A percentile compares a stretch with the other conserved stretches of the same genome.
Evolutionary conservation across 2,888 invertebrate genomes (phyloP).

Genomic region (Folsomia candida): DNA sequence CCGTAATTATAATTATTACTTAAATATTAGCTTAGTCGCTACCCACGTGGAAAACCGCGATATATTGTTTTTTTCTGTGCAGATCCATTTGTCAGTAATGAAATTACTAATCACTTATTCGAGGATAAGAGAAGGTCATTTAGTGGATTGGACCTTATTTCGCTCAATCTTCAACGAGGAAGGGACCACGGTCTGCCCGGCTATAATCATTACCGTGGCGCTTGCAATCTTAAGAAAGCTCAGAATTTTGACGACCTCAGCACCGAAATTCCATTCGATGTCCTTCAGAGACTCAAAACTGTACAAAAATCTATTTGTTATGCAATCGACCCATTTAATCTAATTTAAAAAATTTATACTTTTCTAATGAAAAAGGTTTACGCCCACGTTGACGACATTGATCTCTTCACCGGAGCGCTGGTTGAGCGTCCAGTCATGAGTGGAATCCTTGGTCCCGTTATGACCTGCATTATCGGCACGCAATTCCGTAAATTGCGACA

Average conservation of each 20-base stretch:
- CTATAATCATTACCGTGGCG: slow-evolving; percentile 84
- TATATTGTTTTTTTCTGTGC: no score
- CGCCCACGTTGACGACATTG: slow-evolving; percentile 89
- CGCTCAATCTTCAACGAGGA: slow-evolving; percentile 80
- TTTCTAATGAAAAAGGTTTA: slow-evolving; percentile 56
- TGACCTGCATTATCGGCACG: slow-evolving; percentile 86
- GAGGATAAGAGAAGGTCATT: slow-evolving; percentile 85
- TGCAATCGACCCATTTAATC: not conserved
- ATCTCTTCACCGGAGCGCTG: slow-evolving; percentile 93
- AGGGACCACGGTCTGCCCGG: slow-evolving; percentile 67
- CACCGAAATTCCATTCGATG: slow-evolving; percentile 78
- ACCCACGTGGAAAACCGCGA: no score
- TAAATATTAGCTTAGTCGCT: no score
- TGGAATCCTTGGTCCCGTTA: slow-evolving; percentile 88
- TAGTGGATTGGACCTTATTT: slow-evolving; percentile 88
- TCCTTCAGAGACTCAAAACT: slow-evolving; percentile 52
- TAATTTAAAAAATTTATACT: not conserved
- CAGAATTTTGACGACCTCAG: slow-evolving; percentile 80
- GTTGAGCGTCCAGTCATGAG: slow-evolving; percentile 84
- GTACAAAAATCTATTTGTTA: slow-evolving; percentile 26
- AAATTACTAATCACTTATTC: slow-evolving; percentile 91
- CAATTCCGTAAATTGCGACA: slow-evolving; percentile 87
- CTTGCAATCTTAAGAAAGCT: slow-evolving; percentile 85
- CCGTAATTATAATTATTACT: no score
- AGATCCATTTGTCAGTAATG: slow-evolving; percentile 86